Evolutionary conservation across 2,797 vertebrate species (phyloP), one percentile per base, ranked within the genome.

Genomic region (Leptoclinus maculatus): DNA sequence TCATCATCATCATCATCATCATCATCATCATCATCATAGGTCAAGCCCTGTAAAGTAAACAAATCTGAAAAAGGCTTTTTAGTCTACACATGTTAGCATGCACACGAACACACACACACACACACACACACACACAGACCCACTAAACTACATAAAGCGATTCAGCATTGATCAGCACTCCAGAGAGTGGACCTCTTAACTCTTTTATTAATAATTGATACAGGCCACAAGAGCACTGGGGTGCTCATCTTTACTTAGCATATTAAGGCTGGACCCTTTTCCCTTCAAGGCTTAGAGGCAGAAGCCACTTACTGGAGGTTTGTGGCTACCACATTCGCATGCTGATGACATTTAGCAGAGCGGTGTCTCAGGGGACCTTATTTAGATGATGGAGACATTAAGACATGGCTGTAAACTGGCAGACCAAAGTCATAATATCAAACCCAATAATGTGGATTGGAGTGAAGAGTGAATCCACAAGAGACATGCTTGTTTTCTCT

Each of bases 191-290:
- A 81, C 80, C 85, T 89, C 85, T 85, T 78, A 86, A 80, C 87
- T 83, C 49, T 60, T 78, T 71, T 89, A 90, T 90, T 91, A 93
- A 92, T 92, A 92, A 92, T 86, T 85, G 84, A 91, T 87, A 71
- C 76, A 83, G 87, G 83, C 87, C 80, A 80, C 79, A 66, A 71
- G 82, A 88, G 85, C 88, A 78, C 72, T 69, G 45, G 73, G 87
- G 74, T 71, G 58, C 76, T 87, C 84, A 74, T 92, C 87, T 86
- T 90, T 88, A 87, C 86, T 90, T 80, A 76, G 83, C 86, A 87
- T 93, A 90, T 93, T 92, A 91, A 89, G 88, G 79, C 78, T 76
- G 78, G 77, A 87, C 88, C 74, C 81, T 89, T 92, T 90, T 83
- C 67, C 67, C 76, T 87, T 86, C 83, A 78, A 87, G 85, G 88